These are phyloP conservation scores for Okamejei kenojei DNA, from an alignment of 2,797 vertebrate genomes.

Conservation along the genomic window DNA sequence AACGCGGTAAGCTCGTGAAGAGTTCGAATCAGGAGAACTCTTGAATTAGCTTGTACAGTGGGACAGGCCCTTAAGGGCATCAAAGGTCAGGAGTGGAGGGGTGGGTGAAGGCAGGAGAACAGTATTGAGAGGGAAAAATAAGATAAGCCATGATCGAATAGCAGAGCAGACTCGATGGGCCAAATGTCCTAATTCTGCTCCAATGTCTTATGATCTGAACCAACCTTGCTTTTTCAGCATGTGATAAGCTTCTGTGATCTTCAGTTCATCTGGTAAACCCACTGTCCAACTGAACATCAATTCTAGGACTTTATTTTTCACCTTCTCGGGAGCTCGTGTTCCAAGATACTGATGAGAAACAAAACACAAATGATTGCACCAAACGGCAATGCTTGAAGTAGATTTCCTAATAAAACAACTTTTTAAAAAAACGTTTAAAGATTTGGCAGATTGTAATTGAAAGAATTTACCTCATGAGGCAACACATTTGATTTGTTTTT, in stretches of 20 bases:
- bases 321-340: conserved; percentile 76
- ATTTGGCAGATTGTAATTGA: too few species aligned
- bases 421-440: not conserved
- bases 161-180: too few species aligned
- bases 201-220: not conserved
- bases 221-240: conserved; percentile 97
- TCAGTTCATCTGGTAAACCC: conserved; percentile 77
- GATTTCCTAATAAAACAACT: not conserved
- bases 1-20: too few species aligned
- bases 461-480: not conserved
- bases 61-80: too few species aligned
- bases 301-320: conserved; percentile 89
- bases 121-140: too few species aligned
- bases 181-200: too few species aligned
- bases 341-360: conserved; percentile 75
- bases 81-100: too few species aligned
- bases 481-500: not conserved
- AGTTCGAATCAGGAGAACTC: too few species aligned
- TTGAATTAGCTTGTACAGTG: too few species aligned
- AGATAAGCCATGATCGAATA: too few species aligned
- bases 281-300: conserved; percentile 89
- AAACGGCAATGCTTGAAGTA: not conserved
- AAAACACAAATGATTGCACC: not conserved
- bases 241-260: conserved; percentile 89
- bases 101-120: too few species aligned